Percentiles rank a stretch among this genome's conserved stretches.
Evolutionary conservation across 2,113 vertebrate genomes (phyloP).

Genomic region (Ceratotherium simum): DNA sequence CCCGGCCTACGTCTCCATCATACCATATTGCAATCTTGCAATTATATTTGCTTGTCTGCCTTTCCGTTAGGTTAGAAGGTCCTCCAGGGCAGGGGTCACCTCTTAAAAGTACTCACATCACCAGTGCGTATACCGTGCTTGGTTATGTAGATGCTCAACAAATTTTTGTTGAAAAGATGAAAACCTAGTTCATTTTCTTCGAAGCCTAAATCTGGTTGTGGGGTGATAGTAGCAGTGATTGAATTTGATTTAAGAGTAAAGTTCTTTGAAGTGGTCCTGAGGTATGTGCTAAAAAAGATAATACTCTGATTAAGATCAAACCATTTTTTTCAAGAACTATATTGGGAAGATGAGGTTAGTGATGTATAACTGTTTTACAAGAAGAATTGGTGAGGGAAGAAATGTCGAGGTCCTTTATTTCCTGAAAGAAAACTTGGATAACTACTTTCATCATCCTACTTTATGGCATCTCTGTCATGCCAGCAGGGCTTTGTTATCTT

Average conservation of each 20-base stretch:
- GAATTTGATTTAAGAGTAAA: neutral
- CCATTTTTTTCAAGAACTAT: neutral
- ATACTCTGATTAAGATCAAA: neutral
- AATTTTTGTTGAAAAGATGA: neutral
- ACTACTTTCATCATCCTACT: neutral
- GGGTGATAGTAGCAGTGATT: neutral
- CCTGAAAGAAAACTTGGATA: neutral
- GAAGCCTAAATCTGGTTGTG: neutral
- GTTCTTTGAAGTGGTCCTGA: neutral
- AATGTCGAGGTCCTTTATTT: constrained; percentile 14
- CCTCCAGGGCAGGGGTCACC: neutral
- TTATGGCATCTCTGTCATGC: neutral
- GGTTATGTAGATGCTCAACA: neutral
- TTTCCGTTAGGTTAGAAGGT: neutral
- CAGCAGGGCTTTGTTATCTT: neutral
- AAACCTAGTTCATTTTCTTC: neutral
- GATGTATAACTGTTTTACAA: neutral
- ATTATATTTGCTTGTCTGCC: neutral
- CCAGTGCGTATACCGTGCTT: neutral
- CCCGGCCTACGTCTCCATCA: neutral
- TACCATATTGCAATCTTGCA: neutral
- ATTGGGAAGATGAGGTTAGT: neutral
- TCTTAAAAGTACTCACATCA: neutral
- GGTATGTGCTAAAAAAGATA: neutral
- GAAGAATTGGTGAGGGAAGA: neutral